A percentile compares a stretch with the other conserved stretches of the same genome.
Evolutionary conservation across 2,797 vertebrate genomes (phyloP).

Genomic region (Craterocephalus amniculus): DNA sequence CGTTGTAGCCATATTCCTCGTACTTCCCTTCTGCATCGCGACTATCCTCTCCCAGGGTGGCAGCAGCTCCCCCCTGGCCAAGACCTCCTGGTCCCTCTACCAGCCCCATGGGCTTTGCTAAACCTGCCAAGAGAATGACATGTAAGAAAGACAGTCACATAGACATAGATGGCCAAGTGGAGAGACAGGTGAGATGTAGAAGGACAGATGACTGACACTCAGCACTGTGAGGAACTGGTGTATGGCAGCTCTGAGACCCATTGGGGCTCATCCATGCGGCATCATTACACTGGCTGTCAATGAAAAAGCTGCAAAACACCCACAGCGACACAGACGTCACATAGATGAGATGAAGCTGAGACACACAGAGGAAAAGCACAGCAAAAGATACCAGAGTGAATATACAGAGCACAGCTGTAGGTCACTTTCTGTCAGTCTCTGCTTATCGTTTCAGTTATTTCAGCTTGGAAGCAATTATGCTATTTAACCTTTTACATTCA

Average conservation of each 20-base stretch:
- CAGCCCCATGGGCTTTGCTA: slow-evolving; percentile 96
- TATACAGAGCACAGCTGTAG: slow-evolving; percentile 11
- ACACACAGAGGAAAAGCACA: slow-evolving; percentile 11
- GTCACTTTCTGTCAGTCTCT: slow-evolving; percentile 12
- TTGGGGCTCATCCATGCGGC: slow-evolving; percentile 45
- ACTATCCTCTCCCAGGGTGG: slow-evolving; percentile 91
- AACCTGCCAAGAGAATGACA: slow-evolving; percentile 79
- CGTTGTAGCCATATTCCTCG: slow-evolving; percentile 97
- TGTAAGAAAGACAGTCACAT: slow-evolving; percentile 33
- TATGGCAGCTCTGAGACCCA: slow-evolving; percentile 50
- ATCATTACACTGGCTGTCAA: slow-evolving; percentile 67
- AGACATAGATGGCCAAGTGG: slow-evolving; percentile 1
- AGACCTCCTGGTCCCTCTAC: slow-evolving; percentile 96
- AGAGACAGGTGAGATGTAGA: slow-evolving; percentile 45
- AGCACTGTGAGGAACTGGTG: slow-evolving; percentile 38
- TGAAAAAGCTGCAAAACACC: slow-evolving; percentile 54
- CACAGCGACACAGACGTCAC: slow-evolving; percentile 42
- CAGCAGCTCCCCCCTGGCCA: slow-evolving; percentile 93
- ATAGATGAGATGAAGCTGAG: slow-evolving; percentile 20
- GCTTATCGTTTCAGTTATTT: background rate
- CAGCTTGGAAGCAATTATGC: background rate
- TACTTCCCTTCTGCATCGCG: slow-evolving; percentile 89
- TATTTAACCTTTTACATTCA: background rate
- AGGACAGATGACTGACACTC: slow-evolving; percentile 57
- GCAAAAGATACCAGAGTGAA: slow-evolving; percentile 18